phyloP scores from a whole-genome alignment of 92 coral and sea anemone species.

The Epizoanthus rinbou region DNA sequence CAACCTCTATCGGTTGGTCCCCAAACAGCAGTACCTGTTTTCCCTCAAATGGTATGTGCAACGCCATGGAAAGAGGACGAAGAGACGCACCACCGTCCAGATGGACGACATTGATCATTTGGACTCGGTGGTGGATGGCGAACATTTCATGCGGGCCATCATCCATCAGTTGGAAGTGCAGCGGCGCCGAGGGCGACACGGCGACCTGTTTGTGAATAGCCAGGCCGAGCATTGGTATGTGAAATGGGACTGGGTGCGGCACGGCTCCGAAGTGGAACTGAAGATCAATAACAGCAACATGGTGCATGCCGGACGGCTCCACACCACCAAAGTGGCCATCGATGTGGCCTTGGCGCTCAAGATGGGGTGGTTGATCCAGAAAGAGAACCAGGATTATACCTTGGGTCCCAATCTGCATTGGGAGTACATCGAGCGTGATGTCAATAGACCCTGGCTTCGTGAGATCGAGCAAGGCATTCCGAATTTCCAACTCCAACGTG shows the following conservation, averaged over 20 bases:
- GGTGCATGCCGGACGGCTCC: constrained; percentile 5
- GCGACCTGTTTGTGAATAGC: constrained; percentile 35
- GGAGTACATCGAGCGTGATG: constrained; percentile 13
- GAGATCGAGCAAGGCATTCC: constrained; percentile 42
- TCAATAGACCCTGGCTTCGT: too few species aligned
- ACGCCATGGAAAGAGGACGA: too few species aligned
- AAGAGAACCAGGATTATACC: constrained; percentile 7
- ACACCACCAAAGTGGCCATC: constrained; percentile 34
- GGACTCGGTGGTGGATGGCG: constrained; percentile 43
- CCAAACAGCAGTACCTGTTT: constrained; percentile 35
- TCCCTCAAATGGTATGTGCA: background rate
- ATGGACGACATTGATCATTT: constrained; percentile 51
- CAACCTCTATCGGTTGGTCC: constrained; percentile 3
- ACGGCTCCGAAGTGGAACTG: constrained; percentile 46
- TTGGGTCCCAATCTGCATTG: constrained; percentile 40
- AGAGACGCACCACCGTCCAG: too few species aligned
- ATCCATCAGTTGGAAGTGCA: constrained; percentile 26
- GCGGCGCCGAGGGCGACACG: constrained; percentile 42
- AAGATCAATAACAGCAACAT: constrained; percentile 23
- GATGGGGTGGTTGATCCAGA: constrained; percentile 34
- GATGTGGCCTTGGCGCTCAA: constrained; percentile 36
- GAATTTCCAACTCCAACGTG: background rate
- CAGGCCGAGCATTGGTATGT: constrained; percentile 30
- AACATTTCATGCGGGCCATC: constrained; percentile 54
- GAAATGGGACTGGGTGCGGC: constrained; percentile 54